Evolutionary conservation across 2,888 invertebrate genomes (phyloP).

Genomic region (Hyposoter didymator): DNA sequence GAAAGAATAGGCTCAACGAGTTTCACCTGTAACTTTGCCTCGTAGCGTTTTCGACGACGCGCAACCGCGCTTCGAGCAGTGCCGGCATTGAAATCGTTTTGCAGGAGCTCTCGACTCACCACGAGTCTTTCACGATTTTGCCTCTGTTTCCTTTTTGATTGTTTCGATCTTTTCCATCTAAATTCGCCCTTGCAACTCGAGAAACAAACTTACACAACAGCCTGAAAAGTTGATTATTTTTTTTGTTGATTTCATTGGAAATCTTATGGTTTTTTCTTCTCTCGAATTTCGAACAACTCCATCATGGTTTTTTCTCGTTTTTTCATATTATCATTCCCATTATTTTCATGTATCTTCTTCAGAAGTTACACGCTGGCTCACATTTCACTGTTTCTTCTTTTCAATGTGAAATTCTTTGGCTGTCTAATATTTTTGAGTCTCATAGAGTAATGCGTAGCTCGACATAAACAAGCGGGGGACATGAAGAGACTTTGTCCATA

Average conservation of each 20-base stretch:
- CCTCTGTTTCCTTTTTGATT: not conserved
- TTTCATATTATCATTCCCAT: not conserved
- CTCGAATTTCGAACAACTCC: not conserved
- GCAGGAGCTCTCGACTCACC: slow-evolving; percentile 20
- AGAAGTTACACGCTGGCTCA: not conserved
- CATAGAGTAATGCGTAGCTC: not conserved
- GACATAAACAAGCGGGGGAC: not conserved
- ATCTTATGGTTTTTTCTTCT: not conserved
- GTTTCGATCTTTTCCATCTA: too few species aligned
- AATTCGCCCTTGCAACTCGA: not conserved
- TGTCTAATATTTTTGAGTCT: not conserved
- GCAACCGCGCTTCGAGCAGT: not conserved
- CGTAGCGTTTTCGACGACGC: slow-evolving; percentile 10
- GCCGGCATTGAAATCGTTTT: slow-evolving; percentile 62
- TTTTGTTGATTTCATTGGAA: too few species aligned
- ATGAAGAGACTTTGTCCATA: slow-evolving; percentile 32
- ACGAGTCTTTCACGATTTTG: not conserved
- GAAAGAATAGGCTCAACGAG: slow-evolving; percentile 58
- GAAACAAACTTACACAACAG: not conserved
- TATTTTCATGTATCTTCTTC: not conserved
- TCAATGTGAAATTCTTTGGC: not conserved
- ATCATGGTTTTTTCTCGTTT: not conserved
- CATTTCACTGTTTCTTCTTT: not conserved
- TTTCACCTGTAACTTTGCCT: slow-evolving; percentile 3
- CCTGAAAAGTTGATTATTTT: not conserved